phyloP scores from a whole-genome alignment of 2,113 vertebrate species.

The Acrocephalus arundinaceus region DNA sequence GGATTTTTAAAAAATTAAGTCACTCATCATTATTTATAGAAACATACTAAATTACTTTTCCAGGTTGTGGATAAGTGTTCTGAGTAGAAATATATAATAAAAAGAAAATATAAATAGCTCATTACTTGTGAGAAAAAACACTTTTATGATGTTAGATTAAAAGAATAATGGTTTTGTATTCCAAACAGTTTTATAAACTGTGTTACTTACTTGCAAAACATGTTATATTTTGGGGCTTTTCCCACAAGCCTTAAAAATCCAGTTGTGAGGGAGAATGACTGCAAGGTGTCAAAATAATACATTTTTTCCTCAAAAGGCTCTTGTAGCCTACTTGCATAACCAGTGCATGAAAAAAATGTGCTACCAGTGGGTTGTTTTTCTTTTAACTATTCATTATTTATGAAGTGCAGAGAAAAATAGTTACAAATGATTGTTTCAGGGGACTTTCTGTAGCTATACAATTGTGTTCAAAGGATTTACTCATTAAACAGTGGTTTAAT shows the following conservation, averaged over 20 bases:
- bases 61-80: background rate
- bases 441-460: conserved; percentile 53
- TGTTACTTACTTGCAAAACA: conserved; percentile 62
- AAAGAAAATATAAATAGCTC: background rate
- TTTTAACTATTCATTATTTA: conserved; percentile 73
- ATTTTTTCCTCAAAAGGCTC: conserved; percentile 53
- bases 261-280: conserved; percentile 47
- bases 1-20: conserved; percentile 1
- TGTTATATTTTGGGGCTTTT: background rate
- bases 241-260: conserved; percentile 57
- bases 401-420: conserved; percentile 65
- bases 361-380: conserved; percentile 53
- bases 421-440: conserved; percentile 70
- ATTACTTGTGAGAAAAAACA: background rate
- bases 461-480: conserved; percentile 60
- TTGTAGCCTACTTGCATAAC: conserved; percentile 63
- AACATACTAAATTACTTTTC: background rate
- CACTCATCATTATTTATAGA: conserved; percentile 16
- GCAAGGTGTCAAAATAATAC: conserved; percentile 50
- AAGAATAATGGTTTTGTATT: conserved; percentile 38
- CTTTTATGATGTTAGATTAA: background rate
- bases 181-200: conserved; percentile 54
- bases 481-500: conserved; percentile 37
- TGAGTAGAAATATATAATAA: background rate
- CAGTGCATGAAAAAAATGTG: conserved; percentile 32